Evolutionary conservation across 2,797 vertebrate species (phyloP), one percentile per base, ranked within the genome.

Genomic region (Mormyrops boulengeri): DNA sequence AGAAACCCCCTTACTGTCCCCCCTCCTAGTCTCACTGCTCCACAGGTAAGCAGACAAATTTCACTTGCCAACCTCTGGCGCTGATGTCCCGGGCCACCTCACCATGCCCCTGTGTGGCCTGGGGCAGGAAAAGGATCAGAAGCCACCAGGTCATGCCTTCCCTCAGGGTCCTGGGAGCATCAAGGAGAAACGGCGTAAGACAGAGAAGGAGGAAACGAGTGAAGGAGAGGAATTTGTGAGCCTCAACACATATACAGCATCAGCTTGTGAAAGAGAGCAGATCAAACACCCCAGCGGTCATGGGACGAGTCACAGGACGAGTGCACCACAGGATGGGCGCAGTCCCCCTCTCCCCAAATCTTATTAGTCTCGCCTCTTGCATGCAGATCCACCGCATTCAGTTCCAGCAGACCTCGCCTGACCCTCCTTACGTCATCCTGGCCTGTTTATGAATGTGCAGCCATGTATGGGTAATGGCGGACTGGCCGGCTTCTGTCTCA

Each of bases 71-170:
- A 0, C 87, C 89, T 62, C 26, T 1, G 62, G 60, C 88, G 19
- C 22, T 0, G 22, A 14, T 11, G 49, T 92, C 91, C 90, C 88
- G 92, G 6, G 89, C 47, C 2, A 1, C 26, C 17, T 60, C 26
- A 82, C 92, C 89, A 88, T 89, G 26, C 80, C 53, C 62, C 47
- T 50, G 14, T 60, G 22, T 57, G 30, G 52, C 4, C 7, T 60
- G 26, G 89, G 92, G 91, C 30, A 92, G 89, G 62, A 93, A 86
- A 69, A 89, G 88, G 55, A 94, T 73, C 90, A 94, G 90, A 89
- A 93, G 88, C 93, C 92, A 92, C 91, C 91, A 87, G 94, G 94
- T 95, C 92, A 89, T 88, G 90, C 30, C 2, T 3, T 34, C 53
- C 22, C 34, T 84, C 2, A 89, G 19, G 69, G 2, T 88, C 92